Base-by-base conservation (phyloP, 2,888 invertebrate species). In the Lymantria monacha region DNA sequence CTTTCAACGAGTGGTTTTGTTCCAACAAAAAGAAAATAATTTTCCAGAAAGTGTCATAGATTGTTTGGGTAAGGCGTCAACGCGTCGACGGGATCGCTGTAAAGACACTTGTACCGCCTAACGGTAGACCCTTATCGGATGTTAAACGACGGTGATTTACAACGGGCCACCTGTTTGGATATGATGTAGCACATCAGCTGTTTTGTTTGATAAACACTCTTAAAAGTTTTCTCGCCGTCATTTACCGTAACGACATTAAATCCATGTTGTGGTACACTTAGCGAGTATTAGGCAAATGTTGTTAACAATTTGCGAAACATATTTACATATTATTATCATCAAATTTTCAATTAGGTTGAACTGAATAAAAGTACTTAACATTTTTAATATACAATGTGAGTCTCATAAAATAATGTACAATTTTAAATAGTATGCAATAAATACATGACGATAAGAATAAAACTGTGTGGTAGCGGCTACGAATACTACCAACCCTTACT, bases 141-240 rank as follows among this genome's bases (percentile, higher is more conserved):
- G 69, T 79, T 76, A 77, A 78, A 78, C 72, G 73, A 70, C 76
- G 69, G 66, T 79, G 70, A 79, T 81, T 82, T 76, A 79, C 74
- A 53, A 51, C 51, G 66, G 61, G 60, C 66, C 79, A 78, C 71
- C 73, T 79, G 76, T 77, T 76, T 76, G 69, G 49, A 44, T 60
- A 61, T 69, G 60, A 63, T 58, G 70, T 71, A 76, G 70, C 71
- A 77, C 73, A 73, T 72, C 56, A 66, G 52, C 62, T 68, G 66
- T 70, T 74, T 63, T 77, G 69, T 81, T 80, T 75, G 76, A 66
- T 69, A 65, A 69, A 70, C 64, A 61, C 64, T 69, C 68, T 69
- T 72, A 74, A 79, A 80, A 81, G 80, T 73, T 74, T 70, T 70
- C 65, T 66, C 53, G 57, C 49, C 60, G 53, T 55, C 57, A 56